These are phyloP conservation scores for Antedon mediterranea DNA, from an alignment of 53 echinoderm and acorn worm species.

Conservation along the genomic window DNA sequence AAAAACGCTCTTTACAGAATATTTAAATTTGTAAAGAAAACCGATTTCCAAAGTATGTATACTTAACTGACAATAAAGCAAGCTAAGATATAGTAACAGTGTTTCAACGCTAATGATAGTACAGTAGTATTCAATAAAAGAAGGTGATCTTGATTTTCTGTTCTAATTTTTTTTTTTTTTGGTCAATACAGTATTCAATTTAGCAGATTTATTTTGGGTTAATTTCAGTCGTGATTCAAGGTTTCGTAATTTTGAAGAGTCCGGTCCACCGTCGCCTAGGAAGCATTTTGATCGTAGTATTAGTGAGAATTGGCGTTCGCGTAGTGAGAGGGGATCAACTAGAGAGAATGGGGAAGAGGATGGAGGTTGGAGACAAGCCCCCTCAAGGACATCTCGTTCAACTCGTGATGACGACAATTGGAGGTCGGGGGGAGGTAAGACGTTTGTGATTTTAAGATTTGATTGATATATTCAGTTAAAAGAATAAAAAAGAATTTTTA, in stretches of 20 bases:
- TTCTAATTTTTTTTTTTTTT: too few relatives aligned
- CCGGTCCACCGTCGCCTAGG: slow-evolving; percentile 67
- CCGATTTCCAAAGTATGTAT: background rate
- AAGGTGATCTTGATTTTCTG: too few relatives aligned
- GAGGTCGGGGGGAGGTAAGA: slow-evolving; percentile 30
- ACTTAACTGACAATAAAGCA: too few relatives aligned
- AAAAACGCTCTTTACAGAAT: background rate
- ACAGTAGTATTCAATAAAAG: too few relatives aligned
- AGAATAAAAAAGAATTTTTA: too few relatives aligned
- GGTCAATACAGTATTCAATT: too few relatives aligned
- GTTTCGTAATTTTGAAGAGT: slow-evolving; percentile 59
- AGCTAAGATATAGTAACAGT: too few relatives aligned
- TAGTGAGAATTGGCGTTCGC: slow-evolving; percentile 89
- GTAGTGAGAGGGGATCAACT: slow-evolving; percentile 28
- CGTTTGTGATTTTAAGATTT: too few relatives aligned
- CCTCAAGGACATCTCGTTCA: slow-evolving; percentile 25
- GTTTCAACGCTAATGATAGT: too few relatives aligned
- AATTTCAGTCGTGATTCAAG: background rate
- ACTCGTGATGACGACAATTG: slow-evolving; percentile 52
- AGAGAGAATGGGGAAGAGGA: slow-evolving; percentile 37
- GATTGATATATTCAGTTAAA: too few relatives aligned
- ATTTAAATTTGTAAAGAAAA: background rate
- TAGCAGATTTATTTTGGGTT: background rate
- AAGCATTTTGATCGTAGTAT: slow-evolving; percentile 76
- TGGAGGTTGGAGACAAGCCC: slow-evolving; percentile 42